Conservation (phyloP, 2,888 invertebrate genomes). For the Elegia similella region DNA sequence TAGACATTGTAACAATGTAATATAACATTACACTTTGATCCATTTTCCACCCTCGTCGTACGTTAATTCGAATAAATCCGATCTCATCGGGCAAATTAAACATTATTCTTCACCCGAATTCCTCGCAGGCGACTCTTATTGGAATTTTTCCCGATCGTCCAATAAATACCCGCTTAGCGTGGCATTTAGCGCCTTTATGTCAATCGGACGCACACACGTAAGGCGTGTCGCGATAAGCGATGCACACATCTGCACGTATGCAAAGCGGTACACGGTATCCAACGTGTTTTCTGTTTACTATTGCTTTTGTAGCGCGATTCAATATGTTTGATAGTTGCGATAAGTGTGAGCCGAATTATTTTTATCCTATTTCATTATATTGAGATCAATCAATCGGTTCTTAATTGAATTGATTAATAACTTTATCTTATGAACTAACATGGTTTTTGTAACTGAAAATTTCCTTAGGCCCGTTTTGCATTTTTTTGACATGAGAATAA, state of each 20-base stretch:
- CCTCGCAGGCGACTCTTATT: slow-evolving; percentile 70
- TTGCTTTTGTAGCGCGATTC: slow-evolving; percentile 44
- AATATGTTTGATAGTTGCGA: slow-evolving; percentile 45
- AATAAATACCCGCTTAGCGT: slow-evolving; percentile 72
- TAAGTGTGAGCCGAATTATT: too few relatives aligned
- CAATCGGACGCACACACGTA: slow-evolving; percentile 47
- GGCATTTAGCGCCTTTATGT: slow-evolving; percentile 72
- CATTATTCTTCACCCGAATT: slow-evolving; percentile 74
- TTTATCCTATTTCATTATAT: too few relatives aligned
- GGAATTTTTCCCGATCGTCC: slow-evolving; percentile 78
- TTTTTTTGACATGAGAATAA: too few relatives aligned
- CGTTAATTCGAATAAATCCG: slow-evolving; percentile 29
- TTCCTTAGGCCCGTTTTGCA: too few relatives aligned
- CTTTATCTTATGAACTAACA: too few relatives aligned
- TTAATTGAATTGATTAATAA: too few relatives aligned
- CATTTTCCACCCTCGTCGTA: background rate
- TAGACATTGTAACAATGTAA: too few relatives aligned
- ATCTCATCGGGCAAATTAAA: slow-evolving; percentile 72
- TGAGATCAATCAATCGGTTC: too few relatives aligned
- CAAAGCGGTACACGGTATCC: slow-evolving; percentile 75
- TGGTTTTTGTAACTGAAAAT: too few relatives aligned
- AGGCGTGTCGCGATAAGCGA: background rate
- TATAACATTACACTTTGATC: background rate
- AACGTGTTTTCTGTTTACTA: slow-evolving; percentile 77
- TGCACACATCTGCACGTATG: slow-evolving; percentile 52